Base-by-base conservation (phyloP, 1,140 invertebrate genomes). In the Macrobrachium nipponense region DNA sequence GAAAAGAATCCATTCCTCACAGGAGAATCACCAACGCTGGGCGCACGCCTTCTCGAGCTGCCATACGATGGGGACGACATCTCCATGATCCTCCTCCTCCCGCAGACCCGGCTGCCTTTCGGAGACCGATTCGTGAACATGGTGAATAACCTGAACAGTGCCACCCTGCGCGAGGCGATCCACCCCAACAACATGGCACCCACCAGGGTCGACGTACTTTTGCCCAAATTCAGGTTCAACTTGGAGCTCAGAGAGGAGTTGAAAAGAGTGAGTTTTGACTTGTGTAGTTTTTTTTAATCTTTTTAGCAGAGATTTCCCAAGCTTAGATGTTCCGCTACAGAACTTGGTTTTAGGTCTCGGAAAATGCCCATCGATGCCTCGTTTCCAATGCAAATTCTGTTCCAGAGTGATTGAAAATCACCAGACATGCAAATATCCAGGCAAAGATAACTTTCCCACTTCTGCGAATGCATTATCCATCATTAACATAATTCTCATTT, bases 61-160 rank as follows among this genome's bases (percentile, higher is more conserved):
- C 79, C 79, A 15, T 80, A 80, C 62, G n/a, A 12, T 6, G 93
- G 93, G 2, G 91, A 92, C 27, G 90, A 93, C 87, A 92, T 92
- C 2, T 93, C 93, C 2, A 95, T 96, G 94, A 95, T 95, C 81
- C 90, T 96, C 0, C 90, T 96, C 0, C 91, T 95, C n/a, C 95
- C 95, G 0, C 91, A 91, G 36, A 82, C 89, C 18, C 79, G 91
- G 8, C 91, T 92, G 5, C 8, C 51, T 51, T 51, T 51, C 51
- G 91, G 92, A 10, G 92, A 82, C 68, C 90, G 90, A 0, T 70
- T 92, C 12, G 89, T 89, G 8, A 84, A 90, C 2, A 89, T 96
- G 20, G 92, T 94, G 88, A 89, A 90, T 0, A 88, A 88, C 2
- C 79, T 96, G 5, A 93, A 91, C 0, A 87, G 92, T 0, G 90